These are phyloP conservation scores for Platichthys stellatus DNA, from an alignment of 2,113 vertebrate species.

Conservation along the genomic window DNA sequence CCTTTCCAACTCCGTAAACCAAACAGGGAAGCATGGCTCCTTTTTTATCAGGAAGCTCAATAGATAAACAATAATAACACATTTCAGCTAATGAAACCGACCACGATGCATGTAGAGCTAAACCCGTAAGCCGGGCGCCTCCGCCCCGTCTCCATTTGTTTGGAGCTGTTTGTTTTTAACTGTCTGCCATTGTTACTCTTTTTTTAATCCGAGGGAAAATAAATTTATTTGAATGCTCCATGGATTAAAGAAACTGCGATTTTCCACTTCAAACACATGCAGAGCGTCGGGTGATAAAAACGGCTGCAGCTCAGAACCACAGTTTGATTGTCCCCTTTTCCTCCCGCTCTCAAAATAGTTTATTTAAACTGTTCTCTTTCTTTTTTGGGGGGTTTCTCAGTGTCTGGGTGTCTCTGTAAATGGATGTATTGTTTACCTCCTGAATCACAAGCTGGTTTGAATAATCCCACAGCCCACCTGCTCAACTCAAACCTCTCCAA, in stretches of 20 bases:
- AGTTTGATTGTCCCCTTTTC: slow-evolving; percentile 68
- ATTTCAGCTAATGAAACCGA: slow-evolving; percentile 73
- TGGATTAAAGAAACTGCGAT: slow-evolving; percentile 81
- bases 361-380: slow-evolving; percentile 63
- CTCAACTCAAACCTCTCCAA: slow-evolving; percentile 41
- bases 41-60: slow-evolving; percentile 60
- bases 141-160: slow-evolving; percentile 68
- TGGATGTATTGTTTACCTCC: slow-evolving; percentile 62
- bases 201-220: slow-evolving; percentile 79
- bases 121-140: slow-evolving; percentile 53
- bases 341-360: slow-evolving; percentile 63
- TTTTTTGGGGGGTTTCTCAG: slow-evolving; percentile 38
- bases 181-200: slow-evolving; percentile 77
- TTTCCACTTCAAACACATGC: slow-evolving; percentile 80
- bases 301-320: slow-evolving; percentile 59
- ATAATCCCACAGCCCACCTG: slow-evolving; percentile 70
- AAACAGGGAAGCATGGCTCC: slow-evolving; percentile 50
- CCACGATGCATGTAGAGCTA: slow-evolving; percentile 71
- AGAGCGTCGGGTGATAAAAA: slow-evolving; percentile 72
- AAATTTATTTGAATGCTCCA: slow-evolving; percentile 77
- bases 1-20: slow-evolving; percentile 75
- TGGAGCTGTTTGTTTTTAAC: slow-evolving; percentile 76
- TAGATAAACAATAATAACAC: slow-evolving; percentile 80
- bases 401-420: slow-evolving; percentile 43
- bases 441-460: slow-evolving; percentile 59